Evolutionary conservation across 2,888 invertebrate species (phyloP).

Genomic region (Acanthosepion pharaonis): DNA sequence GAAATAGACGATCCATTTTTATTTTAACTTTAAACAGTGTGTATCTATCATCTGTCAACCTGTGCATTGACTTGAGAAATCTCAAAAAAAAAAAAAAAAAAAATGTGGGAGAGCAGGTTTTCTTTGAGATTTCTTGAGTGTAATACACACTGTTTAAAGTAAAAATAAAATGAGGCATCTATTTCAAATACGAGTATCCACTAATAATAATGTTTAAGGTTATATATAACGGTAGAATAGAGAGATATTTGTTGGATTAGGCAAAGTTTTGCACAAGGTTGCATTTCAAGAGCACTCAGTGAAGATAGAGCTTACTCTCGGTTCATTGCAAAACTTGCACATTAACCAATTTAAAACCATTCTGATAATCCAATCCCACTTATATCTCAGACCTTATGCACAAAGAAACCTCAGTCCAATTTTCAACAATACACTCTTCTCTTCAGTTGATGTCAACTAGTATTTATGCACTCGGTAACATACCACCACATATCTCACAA

Average conservation of each 20-base stretch:
- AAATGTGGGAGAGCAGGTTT: no score
- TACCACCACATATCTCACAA: not conserved
- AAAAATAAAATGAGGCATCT: no score
- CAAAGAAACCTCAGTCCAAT: not conserved
- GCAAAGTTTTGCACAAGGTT: not conserved
- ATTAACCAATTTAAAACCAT: not conserved
- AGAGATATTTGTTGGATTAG: not conserved
- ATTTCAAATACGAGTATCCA: no score
- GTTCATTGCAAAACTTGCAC: not conserved
- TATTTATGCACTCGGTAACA: not conserved
- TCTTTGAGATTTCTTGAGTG: no score
- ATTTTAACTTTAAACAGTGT: no score
- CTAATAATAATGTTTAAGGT: no score
- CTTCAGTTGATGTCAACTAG: not conserved
- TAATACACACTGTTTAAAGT: no score
- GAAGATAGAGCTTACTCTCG: not conserved
- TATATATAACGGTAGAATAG: no score
- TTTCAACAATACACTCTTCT: not conserved
- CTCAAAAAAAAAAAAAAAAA: no score
- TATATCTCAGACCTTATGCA: not conserved
- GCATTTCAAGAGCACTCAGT: not conserved
- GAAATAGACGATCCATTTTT: no score
- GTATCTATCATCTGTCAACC: no score
- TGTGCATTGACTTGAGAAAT: no score
- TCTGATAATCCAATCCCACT: not conserved